A percentile compares a stretch with the other conserved stretches of the same genome.
These are phyloP conservation scores for Cloeon dipterum DNA, from an alignment of 2,888 invertebrate species.

Conservation along the genomic window DNA sequence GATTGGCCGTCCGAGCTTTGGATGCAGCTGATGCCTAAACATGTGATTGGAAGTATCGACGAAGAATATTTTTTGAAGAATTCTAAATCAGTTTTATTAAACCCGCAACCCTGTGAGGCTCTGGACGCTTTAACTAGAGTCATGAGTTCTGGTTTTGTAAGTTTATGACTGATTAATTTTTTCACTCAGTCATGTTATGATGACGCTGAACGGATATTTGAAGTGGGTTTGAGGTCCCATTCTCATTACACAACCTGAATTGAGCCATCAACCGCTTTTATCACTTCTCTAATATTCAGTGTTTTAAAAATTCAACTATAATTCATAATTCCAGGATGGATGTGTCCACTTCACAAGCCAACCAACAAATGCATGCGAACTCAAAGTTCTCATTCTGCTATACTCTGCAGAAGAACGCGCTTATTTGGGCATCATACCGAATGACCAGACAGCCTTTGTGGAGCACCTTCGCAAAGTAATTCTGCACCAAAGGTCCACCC, in stretches of 20 bases:
- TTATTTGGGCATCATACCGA: slow-evolving; percentile 72
- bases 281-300: too few species aligned
- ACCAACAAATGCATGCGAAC: slow-evolving; percentile 43
- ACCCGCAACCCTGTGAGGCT: slow-evolving; percentile 66
- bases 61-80: slow-evolving; percentile 74
- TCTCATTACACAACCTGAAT: not conserved
- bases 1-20: slow-evolving; percentile 81
- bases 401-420: slow-evolving; percentile 67
- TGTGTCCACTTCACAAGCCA: slow-evolving; percentile 73
- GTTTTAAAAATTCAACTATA: not conserved
- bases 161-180: slow-evolving; percentile 17
- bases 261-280: too few species aligned
- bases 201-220: slow-evolving; percentile 1
- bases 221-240: not conserved
- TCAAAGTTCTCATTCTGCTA: slow-evolving; percentile 64
- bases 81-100: slow-evolving; percentile 79
- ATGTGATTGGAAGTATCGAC: slow-evolving; percentile 69
- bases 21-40: slow-evolving; percentile 89
- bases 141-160: slow-evolving; percentile 79
- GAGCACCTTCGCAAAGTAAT: slow-evolving; percentile 54
- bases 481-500: slow-evolving; percentile 41
- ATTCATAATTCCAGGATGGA: slow-evolving; percentile 63
- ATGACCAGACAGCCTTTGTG: slow-evolving; percentile 68
- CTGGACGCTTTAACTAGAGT: slow-evolving; percentile 73
- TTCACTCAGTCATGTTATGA: not conserved